Evolutionary conservation across 2,888 invertebrate species (phyloP).

Genomic region (Ochlodes sylvanus): DNA sequence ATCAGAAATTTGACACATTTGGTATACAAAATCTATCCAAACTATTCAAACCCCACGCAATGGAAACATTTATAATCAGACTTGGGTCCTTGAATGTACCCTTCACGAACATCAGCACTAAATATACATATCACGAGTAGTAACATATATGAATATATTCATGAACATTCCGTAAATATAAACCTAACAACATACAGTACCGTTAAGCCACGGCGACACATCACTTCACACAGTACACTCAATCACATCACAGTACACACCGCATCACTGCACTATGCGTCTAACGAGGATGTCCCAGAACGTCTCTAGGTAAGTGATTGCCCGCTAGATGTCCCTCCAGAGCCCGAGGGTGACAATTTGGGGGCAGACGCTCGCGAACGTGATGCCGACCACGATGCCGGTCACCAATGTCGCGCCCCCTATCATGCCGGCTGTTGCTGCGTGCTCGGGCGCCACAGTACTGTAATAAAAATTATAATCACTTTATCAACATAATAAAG

Average conservation of each 20-base stretch:
- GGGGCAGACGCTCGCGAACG: slow-evolving; percentile 89
- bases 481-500: no score
- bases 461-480: slow-evolving; percentile 74
- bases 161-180: no score
- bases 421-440: slow-evolving; percentile 97
- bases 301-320: slow-evolving; percentile 52
- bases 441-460: slow-evolving; percentile 92
- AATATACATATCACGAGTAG: not conserved
- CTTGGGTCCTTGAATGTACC: not conserved
- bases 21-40: no score
- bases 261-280: slow-evolving; percentile 45
- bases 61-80: no score
- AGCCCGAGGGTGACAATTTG: slow-evolving; percentile 72
- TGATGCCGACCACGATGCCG: slow-evolving; percentile 94
- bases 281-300: slow-evolving; percentile 58
- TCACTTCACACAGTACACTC: slow-evolving; percentile 21
- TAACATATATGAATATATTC: not conserved
- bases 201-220: not conserved
- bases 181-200: no score
- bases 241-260: not conserved
- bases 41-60: no score
- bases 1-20: no score
- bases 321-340: slow-evolving; percentile 66
- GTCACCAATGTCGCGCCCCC: slow-evolving; percentile 96
- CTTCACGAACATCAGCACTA: not conserved